Conservation (phyloP, 2,888 invertebrate species). For the Kuschelorhynchus macadamiae region DNA sequence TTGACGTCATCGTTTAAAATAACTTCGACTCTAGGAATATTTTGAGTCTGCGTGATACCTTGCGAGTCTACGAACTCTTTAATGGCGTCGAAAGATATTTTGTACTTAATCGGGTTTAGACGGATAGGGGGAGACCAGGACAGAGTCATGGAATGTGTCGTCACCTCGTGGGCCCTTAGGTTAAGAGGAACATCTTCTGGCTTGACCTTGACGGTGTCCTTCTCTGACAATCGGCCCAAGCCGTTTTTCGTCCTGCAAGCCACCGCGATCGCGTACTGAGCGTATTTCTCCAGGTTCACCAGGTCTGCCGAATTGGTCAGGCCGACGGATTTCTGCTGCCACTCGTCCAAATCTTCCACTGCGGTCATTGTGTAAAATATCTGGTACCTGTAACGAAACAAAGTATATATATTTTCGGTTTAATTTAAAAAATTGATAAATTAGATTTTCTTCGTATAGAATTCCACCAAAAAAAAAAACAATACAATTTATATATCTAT, state of each 20-base stretch:
- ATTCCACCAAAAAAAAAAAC: too few relatives aligned
- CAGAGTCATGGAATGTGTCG: slow-evolving; percentile 93
- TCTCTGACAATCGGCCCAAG: slow-evolving; percentile 89
- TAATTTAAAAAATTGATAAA: too few relatives aligned
- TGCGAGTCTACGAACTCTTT: slow-evolving; percentile 96
- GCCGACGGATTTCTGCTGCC: slow-evolving; percentile 89
- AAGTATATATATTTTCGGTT: too few relatives aligned
- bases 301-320: slow-evolving; percentile 92
- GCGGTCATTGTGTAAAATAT: slow-evolving; percentile 95
- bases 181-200: slow-evolving; percentile 94
- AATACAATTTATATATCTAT: too few relatives aligned
- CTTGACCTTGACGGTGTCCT: slow-evolving; percentile 87
- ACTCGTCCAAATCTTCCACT: slow-evolving; percentile 92
- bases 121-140: slow-evolving; percentile 93
- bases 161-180: slow-evolving; percentile 89
- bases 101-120: slow-evolving; percentile 90
- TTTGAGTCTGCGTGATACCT: slow-evolving; percentile 91
- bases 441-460: too few relatives aligned
- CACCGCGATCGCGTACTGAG: slow-evolving; percentile 92
- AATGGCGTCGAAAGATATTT: slow-evolving; percentile 91
- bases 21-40: slow-evolving; percentile 81
- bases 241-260: slow-evolving; percentile 87
- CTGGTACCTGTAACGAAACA: too few relatives aligned
- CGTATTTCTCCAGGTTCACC: slow-evolving; percentile 90
- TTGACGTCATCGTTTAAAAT: slow-evolving; percentile 80